Conservation (phyloP, 2,888 invertebrate species). For the Harmothoe impar region DNA sequence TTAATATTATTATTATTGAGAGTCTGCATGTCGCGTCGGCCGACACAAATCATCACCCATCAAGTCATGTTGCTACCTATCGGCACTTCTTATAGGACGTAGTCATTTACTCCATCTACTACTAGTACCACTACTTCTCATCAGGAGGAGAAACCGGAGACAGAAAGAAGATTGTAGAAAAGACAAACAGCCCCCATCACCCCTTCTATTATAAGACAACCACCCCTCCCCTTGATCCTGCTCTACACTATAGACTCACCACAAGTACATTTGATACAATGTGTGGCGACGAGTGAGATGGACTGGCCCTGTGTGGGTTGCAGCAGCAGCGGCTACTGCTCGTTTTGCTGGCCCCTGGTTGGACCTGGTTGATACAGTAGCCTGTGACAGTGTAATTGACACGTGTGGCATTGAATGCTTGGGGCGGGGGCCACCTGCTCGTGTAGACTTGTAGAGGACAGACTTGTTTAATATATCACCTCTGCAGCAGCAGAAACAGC, state of each 20-base stretch:
- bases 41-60: conserved; percentile 22
- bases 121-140: neutral
- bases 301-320: neutral
- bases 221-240: neutral
- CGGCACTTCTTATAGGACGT: neutral
- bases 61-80: conserved; percentile 5
- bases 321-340: neutral
- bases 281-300: neutral
- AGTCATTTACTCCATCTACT: neutral
- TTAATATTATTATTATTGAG: too few species aligned
- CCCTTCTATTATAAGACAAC: neutral
- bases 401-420: conserved; percentile 12
- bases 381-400: neutral
- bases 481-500: conserved; percentile 54
- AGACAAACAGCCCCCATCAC: neutral
- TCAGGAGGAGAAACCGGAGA: neutral
- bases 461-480: neutral
- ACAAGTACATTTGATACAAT: neutral
- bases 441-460: neutral
- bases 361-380: too few species aligned
- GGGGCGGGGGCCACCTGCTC: neutral
- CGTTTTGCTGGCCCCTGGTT: neutral
- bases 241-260: neutral
- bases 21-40: conserved; percentile 12
- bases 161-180: neutral